Percentiles rank a stretch among this genome's conserved stretches.
phyloP scores from a whole-genome alignment of 2,888 invertebrate genomes.

The Parnassius smintheus region DNA sequence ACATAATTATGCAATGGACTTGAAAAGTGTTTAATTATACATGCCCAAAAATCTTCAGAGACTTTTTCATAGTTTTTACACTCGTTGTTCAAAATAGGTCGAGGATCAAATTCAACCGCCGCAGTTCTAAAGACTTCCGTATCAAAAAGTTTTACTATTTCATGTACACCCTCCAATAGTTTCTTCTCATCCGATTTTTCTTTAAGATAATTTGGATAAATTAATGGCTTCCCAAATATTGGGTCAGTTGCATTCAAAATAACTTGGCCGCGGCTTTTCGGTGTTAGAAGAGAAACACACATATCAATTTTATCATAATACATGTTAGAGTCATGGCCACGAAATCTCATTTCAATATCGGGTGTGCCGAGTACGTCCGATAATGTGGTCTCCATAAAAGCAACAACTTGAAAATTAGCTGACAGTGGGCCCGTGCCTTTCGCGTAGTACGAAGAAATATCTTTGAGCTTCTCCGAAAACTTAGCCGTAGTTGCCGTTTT shows the following conservation, averaged over 20 bases:
- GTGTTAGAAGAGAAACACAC: conserved; percentile 67
- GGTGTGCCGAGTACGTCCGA: conserved; percentile 67
- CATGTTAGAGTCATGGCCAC: conserved; percentile 73
- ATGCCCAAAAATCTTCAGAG: conserved; percentile 68
- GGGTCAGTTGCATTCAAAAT: conserved; percentile 66
- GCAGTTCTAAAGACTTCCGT: conserved; percentile 69
- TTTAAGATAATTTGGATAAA: conserved; percentile 72
- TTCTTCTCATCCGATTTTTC: conserved; percentile 61
- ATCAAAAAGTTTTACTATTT: conserved; percentile 67
- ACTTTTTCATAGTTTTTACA: conserved; percentile 65
- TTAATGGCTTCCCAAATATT: conserved; percentile 61
- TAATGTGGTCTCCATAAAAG: conserved; percentile 62
- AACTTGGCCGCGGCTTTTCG: conserved; percentile 68
- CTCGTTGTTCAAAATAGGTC: conserved; percentile 62
- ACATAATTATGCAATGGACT: conserved; percentile 68
- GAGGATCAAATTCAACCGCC: conserved; percentile 66
- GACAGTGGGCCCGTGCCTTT: conserved; percentile 68
- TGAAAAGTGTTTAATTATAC: conserved; percentile 74
- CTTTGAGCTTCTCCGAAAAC: conserved; percentile 67
- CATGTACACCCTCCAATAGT: conserved; percentile 66
- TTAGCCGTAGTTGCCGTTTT: conserved; percentile 60
- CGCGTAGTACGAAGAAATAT: conserved; percentile 65
- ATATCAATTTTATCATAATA: conserved; percentile 71
- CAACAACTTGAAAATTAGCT: conserved; percentile 71
- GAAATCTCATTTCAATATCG: conserved; percentile 70